Evolutionary conservation across 2,113 vertebrate species (phyloP), one percentile per base, ranked within the genome.

Genomic region (Proteles cristata): DNA sequence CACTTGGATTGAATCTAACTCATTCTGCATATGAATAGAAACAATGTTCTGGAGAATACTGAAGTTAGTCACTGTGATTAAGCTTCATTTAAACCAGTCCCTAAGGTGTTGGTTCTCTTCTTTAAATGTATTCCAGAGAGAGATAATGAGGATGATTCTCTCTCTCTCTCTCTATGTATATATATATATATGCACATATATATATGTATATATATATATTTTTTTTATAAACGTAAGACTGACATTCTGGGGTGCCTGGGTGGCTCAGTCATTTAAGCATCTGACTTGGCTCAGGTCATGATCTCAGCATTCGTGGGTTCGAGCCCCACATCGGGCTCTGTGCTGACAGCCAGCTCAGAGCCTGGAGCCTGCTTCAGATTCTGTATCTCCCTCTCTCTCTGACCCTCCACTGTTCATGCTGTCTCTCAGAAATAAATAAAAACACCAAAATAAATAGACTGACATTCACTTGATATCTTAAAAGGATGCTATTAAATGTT

Each of bases 401-500:
- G 39, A 39, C 39, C 39, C 39, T 39, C 39, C 39, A 39, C 39
- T 39, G 39, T 39, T 39, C 39, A 39, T 39, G 39, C 39, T 39
- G 39, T 39, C 39, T 39, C 39, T 39, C 39, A 39, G 39, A 39
- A 39, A 39, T 39, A 39, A 39, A 39, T 39, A 39, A 39, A 39
- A 39, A 39, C 39, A 39, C 39, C 4, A 39, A 39, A 39, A 39
- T 39, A 39, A 39, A 39, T 39, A 39, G 39, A 39, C 39, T 39
- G 39, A 39, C 39, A 39, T 39, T 39, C 2, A 23, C 33, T 16
- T 65, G 5, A 80, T 25, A 50, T 15, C 11, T 96, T 50, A 55
- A 19, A 53, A 66, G 1, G 16, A 35, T 94, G 81, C 50, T 85
- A 17, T 94, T 94, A 90, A 96, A 87, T 93, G 23, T 11, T 89